Conservation (phyloP, 1,140 invertebrate genomes). For the Glomeris maerens region DNA sequence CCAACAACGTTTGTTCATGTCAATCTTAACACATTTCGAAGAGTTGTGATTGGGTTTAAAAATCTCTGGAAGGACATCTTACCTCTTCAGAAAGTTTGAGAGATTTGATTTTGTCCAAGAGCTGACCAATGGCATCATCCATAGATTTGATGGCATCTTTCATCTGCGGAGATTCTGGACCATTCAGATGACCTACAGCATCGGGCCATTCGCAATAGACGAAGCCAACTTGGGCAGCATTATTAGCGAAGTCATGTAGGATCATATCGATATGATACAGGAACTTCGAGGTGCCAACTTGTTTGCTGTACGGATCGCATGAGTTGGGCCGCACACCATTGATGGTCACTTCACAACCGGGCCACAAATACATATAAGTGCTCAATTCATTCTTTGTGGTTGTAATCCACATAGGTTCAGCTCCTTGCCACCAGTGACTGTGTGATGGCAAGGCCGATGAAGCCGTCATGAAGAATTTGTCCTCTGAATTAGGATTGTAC, state of each 20-base stretch:
- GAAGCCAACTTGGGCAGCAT: conserved; percentile 4
- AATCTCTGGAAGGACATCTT: neutral
- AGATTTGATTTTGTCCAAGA: conserved; percentile 17
- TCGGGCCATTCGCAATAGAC: conserved; percentile 25
- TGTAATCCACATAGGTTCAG: conserved; percentile 31
- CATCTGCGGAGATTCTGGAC: conserved; percentile 24
- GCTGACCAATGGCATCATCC: conserved; percentile 22
- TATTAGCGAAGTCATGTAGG: too few species aligned
- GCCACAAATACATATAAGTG: conserved; percentile 30
- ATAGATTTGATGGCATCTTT: conserved; percentile 23
- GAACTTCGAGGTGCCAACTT: conserved; percentile 5
- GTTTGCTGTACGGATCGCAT: conserved; percentile 22
- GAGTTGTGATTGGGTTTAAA: neutral
- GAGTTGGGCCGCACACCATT: conserved; percentile 25
- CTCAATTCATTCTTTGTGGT: conserved; percentile 26
- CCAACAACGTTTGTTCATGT: neutral
- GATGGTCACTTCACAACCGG: conserved; percentile 32
- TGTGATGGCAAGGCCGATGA: conserved; percentile 20
- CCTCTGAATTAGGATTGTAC: conserved; percentile 25
- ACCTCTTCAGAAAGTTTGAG: neutral
- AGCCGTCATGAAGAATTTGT: conserved; percentile 21
- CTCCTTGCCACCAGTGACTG: conserved; percentile 29
- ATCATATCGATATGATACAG: neutral
- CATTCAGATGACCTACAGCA: conserved; percentile 26
- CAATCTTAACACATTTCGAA: neutral